These are phyloP conservation scores for Mamestra brassicae DNA, from an alignment of 2,888 invertebrate species.

Conservation along the genomic window DNA sequence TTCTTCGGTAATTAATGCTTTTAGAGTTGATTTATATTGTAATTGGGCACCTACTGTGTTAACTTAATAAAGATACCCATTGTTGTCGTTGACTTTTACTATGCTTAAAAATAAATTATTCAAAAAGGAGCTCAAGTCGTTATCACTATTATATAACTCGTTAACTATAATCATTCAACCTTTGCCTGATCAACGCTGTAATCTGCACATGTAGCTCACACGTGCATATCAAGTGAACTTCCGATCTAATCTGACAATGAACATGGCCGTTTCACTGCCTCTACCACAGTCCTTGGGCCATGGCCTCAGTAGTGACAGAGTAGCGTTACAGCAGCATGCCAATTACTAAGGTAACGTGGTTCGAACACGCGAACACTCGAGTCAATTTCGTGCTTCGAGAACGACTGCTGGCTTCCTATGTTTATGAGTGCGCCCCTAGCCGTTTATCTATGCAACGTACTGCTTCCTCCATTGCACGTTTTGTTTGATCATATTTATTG, in stretches of 20 bases:
- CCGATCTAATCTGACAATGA: constrained; percentile 59
- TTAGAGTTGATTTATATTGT: constrained; percentile 23
- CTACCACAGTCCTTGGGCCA: constrained; percentile 44
- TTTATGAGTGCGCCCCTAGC: constrained; percentile 80
- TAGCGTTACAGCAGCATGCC: constrained; percentile 79
- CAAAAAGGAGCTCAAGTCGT: background rate
- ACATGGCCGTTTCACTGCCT: constrained; percentile 54
- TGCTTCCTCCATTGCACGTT: constrained; percentile 85
- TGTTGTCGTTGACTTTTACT: constrained; percentile 14
- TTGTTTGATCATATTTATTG: constrained; percentile 88
- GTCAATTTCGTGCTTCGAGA: constrained; percentile 83
- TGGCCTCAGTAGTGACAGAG: constrained; percentile 59
- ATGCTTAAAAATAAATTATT: background rate
- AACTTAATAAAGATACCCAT: background rate
- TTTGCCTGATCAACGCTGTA: constrained; percentile 21
- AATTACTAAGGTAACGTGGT: constrained; percentile 86
- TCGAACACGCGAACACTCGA: constrained; percentile 81
- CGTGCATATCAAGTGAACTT: constrained; percentile 38
- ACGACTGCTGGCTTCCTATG: constrained; percentile 77
- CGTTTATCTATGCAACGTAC: constrained; percentile 87
- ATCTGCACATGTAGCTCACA: constrained; percentile 40
- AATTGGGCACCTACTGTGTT: constrained; percentile 29
- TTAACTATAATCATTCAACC: constrained; percentile 16
- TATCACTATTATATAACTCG: background rate
- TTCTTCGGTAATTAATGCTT: constrained; percentile 37